A percentile compares a stretch with the other conserved stretches of the same genome.
Evolutionary conservation across 2,113 vertebrate species (phyloP).

Genomic region (Mobula hypostoma): DNA sequence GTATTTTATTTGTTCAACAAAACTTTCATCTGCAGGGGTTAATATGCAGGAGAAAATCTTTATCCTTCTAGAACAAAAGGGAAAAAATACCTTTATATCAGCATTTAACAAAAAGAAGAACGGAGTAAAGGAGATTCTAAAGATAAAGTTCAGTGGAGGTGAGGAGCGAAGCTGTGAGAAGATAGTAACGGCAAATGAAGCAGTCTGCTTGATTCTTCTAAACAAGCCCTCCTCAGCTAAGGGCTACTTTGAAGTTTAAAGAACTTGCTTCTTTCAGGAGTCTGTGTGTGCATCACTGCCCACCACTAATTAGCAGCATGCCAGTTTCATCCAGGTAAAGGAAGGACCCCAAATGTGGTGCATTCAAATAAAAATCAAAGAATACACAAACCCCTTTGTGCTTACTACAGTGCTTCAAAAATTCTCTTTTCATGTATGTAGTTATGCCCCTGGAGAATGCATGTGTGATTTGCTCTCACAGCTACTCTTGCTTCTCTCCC

Average conservation of each 20-base stretch:
- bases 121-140: neutral
- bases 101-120: neutral
- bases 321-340: conserved; percentile 2
- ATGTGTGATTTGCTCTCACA: conserved; percentile 23
- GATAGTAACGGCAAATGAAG: conserved; percentile 27
- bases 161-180: conserved; percentile 1
- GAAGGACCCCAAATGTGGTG: conserved; percentile 27
- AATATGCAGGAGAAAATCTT: neutral
- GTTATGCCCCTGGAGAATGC: conserved; percentile 22
- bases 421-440: conserved; percentile 31
- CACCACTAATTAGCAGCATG: conserved; percentile 30
- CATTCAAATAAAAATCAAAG: conserved; percentile 25
- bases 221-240: conserved; percentile 7
- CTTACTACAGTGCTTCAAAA: neutral
- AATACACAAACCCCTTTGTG: conserved; percentile 14
- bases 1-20: neutral
- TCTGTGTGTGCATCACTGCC: conserved; percentile 16
- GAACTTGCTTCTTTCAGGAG: conserved; percentile 24
- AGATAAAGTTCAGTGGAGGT: conserved; percentile 12
- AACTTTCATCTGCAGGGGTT: neutral
- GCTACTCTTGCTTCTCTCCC: conserved; percentile 21
- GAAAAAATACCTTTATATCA: neutral
- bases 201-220: conserved; percentile 4
- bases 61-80: neutral
- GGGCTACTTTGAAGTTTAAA: conserved; percentile 11